Evolutionary conservation across 1,140 invertebrate genomes (phyloP), one percentile per base, ranked within the genome.

Genomic region (Phortica variegata): DNA sequence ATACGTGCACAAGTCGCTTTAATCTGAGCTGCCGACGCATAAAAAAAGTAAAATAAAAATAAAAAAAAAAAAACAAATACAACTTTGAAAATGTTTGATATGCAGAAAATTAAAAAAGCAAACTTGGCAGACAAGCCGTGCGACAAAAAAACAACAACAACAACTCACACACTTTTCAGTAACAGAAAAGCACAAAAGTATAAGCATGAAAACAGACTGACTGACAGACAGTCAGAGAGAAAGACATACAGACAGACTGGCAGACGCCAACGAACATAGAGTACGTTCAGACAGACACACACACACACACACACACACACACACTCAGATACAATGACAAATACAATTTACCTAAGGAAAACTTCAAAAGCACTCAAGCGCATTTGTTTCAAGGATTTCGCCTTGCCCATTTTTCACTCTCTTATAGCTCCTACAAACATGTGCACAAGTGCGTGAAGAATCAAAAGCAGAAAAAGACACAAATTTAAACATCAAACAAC

Each of bases 291-390:
- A 29, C 26, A 29, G 6, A 29, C 26, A 29, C 8, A 40, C 19
- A 42, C 26, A 29, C 12, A 6, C 12, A 29, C 6, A 29, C 13
- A 36, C 18, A 49, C 3, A 26, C 33, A 47, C 5, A 38, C 38
- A 52, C 44, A 47, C 33, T 42, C 37, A 43, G 53, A 41, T 15
- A 48, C 78, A 23, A 76, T 83, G 52, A 65, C 52, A 60, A 56
- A 57, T 60, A 83, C 83, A 57, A 69, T 83, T 37, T 81, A 82
- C 65, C 76, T 81, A 56, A 77, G 80, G 45, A 45, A 47, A 58
- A 54, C 48, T 74, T 78, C 37, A 77, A 79, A 52, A 72, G 69
- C 52, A 73, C 68, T 60, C 71, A 63, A 50, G 61, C 72, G 52
- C 79, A 80, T 57, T 47, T 76, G 13, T 61, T 53, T 51, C 57